phyloP scores from a whole-genome alignment of 23 tunicate genomes.

The Botrylloides violaceus region DNA sequence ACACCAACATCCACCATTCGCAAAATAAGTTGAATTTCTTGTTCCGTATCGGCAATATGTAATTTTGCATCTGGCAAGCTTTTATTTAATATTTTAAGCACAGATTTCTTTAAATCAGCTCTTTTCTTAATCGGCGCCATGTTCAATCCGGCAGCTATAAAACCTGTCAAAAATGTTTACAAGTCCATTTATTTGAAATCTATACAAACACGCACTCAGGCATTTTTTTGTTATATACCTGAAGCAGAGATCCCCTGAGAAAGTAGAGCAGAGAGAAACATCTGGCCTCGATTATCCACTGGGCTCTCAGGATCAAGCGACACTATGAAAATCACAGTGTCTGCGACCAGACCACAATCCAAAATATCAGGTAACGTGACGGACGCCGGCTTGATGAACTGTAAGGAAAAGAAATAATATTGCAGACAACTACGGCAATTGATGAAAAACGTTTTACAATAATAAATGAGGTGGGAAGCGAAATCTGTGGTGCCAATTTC shows the following conservation, averaged over 20 bases:
- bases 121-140: constrained; percentile 34
- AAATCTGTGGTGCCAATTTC: too few relatives aligned
- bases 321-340: constrained; percentile 62
- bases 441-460: too few relatives aligned
- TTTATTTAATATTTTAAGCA: constrained; percentile 32
- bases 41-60: constrained; percentile 43
- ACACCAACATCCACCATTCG: constrained; percentile 44
- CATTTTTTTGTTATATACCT: too few relatives aligned
- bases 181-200: too few relatives aligned
- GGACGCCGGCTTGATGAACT: constrained; percentile 68
- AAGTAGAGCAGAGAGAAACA: constrained; percentile 34
- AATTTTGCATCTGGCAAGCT: constrained; percentile 32
- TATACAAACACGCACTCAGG: too few relatives aligned
- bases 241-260: constrained; percentile 70
- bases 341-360: constrained; percentile 58
- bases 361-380: constrained; percentile 26
- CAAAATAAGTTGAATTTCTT: constrained; percentile 41
- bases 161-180: too few relatives aligned
- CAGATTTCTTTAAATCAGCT: constrained; percentile 37
- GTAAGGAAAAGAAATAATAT: background rate
- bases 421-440: background rate
- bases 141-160: constrained; percentile 20
- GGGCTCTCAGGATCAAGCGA: constrained; percentile 36
- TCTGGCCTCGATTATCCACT: constrained; percentile 53
- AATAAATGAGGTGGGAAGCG: too few relatives aligned